These are phyloP conservation scores for Cataglyphis cursor DNA, from an alignment of 2,888 invertebrate species.

Conservation along the genomic window DNA sequence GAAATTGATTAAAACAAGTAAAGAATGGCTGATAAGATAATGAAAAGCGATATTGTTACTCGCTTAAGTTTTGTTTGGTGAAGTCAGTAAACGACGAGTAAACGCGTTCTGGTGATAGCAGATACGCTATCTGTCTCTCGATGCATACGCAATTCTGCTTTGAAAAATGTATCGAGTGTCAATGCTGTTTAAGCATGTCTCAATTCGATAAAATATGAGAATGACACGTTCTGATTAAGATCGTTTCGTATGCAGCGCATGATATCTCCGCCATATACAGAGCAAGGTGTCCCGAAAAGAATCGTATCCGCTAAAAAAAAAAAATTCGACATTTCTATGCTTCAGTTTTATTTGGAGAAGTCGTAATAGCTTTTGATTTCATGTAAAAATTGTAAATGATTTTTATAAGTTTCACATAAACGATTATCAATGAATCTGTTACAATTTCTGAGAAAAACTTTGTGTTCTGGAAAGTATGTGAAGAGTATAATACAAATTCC, in stretches of 20 bases:
- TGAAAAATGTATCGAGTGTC: slow-evolving; percentile 8
- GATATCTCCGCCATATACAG: neutral
- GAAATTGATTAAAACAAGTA: slow-evolving; percentile 23
- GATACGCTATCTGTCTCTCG: slow-evolving; percentile 21
- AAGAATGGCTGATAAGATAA: slow-evolving; percentile 11
- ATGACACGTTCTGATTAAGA: neutral
- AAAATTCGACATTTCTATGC: neutral
- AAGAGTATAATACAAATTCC: neutral
- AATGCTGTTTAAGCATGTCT: neutral
- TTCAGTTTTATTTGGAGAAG: neutral
- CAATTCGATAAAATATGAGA: slow-evolving; percentile 8
- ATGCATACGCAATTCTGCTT: neutral
- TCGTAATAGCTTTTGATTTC: neutral
- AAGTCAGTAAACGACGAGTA: slow-evolving; percentile 4
- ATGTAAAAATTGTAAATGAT: neutral
- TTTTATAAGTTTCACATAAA: neutral
- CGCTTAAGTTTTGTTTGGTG: neutral
- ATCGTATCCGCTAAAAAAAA: neutral
- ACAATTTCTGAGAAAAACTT: neutral
- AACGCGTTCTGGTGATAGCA: neutral
- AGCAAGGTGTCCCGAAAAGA: neutral
- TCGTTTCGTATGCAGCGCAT: slow-evolving; percentile 2
- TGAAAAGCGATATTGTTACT: slow-evolving; percentile 15
- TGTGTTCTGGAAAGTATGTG: neutral
- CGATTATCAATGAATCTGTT: neutral